Evolutionary conservation across 2,888 invertebrate species (phyloP).

Genomic region (Epinotia nisella): DNA sequence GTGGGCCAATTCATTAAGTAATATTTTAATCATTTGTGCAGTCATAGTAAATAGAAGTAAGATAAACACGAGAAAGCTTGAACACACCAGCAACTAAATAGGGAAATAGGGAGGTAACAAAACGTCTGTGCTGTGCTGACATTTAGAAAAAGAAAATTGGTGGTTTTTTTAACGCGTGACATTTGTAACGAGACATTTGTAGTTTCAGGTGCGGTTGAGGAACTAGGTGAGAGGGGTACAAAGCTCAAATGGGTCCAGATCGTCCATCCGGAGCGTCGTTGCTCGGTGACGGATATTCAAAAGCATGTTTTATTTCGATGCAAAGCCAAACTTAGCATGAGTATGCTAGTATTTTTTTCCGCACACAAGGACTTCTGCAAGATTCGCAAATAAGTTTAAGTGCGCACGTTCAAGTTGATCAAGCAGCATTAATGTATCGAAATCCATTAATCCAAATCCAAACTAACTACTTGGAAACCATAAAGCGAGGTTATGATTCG

Average conservation of each 20-base stretch:
- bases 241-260: conserved; percentile 14
- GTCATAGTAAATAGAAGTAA: conserved; percentile 30
- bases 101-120: conserved; percentile 53
- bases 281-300: conserved; percentile 44
- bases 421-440: conserved; percentile 76
- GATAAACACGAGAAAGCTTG: conserved; percentile 56
- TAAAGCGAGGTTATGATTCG: conserved; percentile 77
- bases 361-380: conserved; percentile 27
- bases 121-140: conserved; percentile 51
- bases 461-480: conserved; percentile 78
- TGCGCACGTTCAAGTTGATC: conserved; percentile 67
- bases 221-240: conserved; percentile 22
- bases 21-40: background rate
- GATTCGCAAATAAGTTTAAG: conserved; percentile 63
- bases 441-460: conserved; percentile 79
- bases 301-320: conserved; percentile 54
- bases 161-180: conserved; percentile 8
- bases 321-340: conserved; percentile 57
- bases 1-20: conserved; percentile 8
- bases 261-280: background rate
- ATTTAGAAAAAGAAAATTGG: conserved; percentile 37
- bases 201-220: conserved; percentile 27
- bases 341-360: conserved; percentile 42
- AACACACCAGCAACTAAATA: conserved; percentile 72
- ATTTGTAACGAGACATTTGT: conserved; percentile 5